Base-by-base conservation (phyloP, 2,113 vertebrate genomes). In the Proteles cristata region DNA sequence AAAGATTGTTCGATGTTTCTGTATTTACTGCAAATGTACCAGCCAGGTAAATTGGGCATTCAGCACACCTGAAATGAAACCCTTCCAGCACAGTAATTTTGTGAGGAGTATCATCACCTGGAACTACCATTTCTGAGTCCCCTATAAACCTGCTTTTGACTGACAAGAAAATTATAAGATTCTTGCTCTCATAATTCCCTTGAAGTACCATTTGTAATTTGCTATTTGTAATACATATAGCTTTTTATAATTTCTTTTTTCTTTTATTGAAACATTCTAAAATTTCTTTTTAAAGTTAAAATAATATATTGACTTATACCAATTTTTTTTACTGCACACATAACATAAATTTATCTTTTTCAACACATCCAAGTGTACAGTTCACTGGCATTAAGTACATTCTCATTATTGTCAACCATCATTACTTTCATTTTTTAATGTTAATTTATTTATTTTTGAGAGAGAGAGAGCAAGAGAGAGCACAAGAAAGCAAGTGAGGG, bases 261-360 rank as follows among this genome's bases (percentile, higher is more conserved):
- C 53, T 74, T 90, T 95, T 66, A 86, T 58, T 43, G 4, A 55
- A 53, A 26, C 7, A 45, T 83, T 79, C 31, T 17, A 61, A 94
- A 86, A 92, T 74, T 1, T 11, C 68, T 89, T 93, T 89, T 65
- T 16, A 97, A 69, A 61, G 45, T 73, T 92, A 92, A 88, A 96
- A 43, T 65, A 9, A 23, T 66, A 7, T 23, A 25, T 76, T 73
- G 21, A 43, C 9, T 31, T 63, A 53, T 48, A 31, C 48, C 43
- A 82, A 35, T 35, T 87, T 74, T 65, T 39, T 76, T 77, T 87
- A 63, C 12, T 68, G 15, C 45, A 35, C 7, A 83, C 0, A 68
- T 87, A 55, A 66, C 10, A 65, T 48, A 28, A 77, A 48, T 45
- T 86, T 77, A 69, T 14, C 16, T 14, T 85, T 53, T 82, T 81